These are phyloP conservation scores for Diploscapter pachys DNA, from an alignment of 1,140 invertebrate genomes.

Conservation along the genomic window DNA sequence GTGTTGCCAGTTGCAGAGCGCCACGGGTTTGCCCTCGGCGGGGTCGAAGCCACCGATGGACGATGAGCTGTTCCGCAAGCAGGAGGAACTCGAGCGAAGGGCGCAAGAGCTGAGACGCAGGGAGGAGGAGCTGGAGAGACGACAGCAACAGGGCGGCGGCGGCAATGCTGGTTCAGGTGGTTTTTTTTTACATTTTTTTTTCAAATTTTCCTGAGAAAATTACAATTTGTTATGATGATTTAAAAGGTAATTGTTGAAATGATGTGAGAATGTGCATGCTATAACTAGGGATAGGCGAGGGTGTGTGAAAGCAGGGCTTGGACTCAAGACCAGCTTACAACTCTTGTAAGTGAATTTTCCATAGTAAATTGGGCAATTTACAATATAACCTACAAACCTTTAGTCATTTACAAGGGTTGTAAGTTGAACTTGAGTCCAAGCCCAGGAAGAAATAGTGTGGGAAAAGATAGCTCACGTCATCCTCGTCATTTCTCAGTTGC, in stretches of 20 bases:
- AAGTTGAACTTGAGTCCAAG: no score
- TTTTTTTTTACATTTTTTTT: not conserved
- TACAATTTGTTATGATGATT: not conserved
- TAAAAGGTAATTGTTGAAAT: no score
- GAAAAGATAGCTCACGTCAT: not conserved
- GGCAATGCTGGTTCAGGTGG: not conserved
- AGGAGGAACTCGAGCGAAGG: slow-evolving; percentile 52
- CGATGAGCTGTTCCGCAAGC: slow-evolving; percentile 57
- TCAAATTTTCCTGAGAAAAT: not conserved
- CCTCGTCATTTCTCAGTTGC: not conserved
- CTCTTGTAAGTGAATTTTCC: no score
- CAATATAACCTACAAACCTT: no score
- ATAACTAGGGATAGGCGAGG: no score
- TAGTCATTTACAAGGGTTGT: no score
- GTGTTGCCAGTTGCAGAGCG: not conserved
- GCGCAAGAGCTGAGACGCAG: slow-evolving; percentile 54
- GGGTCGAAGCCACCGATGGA: slow-evolving; percentile 34
- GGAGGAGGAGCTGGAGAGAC: slow-evolving; percentile 55
- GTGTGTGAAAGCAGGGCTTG: no score
- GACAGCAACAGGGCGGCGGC: slow-evolving; percentile 27
- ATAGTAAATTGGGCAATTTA: no score
- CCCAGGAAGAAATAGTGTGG: no score
- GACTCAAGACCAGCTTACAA: no score
- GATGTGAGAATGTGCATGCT: no score
- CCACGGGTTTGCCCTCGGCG: not conserved